These are phyloP conservation scores for Meda fulgida DNA, from an alignment of 2,797 vertebrate species.

Conservation along the genomic window DNA sequence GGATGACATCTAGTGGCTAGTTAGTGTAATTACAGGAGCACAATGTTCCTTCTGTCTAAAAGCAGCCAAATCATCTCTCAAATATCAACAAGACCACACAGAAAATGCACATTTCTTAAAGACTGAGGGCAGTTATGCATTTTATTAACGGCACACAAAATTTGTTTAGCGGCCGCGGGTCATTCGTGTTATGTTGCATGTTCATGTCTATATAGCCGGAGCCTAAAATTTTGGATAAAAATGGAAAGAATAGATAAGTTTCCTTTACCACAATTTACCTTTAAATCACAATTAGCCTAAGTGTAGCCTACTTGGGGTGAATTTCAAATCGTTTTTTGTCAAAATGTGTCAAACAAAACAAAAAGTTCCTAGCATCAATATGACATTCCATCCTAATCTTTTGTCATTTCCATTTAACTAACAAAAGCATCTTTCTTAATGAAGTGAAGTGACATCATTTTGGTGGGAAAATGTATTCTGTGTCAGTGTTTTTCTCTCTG, in stretches of 20 bases:
- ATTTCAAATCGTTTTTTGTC: background rate
- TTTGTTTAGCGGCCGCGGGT: too few species aligned
- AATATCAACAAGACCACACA: constrained; percentile 29
- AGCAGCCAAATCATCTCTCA: constrained; percentile 13
- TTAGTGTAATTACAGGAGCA: constrained; percentile 85
- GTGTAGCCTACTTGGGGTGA: background rate
- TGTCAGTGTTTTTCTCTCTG: too few species aligned
- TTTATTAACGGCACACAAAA: background rate
- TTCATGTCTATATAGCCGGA: background rate
- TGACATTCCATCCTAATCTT: background rate
- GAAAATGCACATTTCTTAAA: background rate
- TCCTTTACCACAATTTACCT: background rate
- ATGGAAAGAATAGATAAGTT: background rate
- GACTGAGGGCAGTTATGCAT: background rate
- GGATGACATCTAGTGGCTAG: constrained; percentile 31
- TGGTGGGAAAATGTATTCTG: constrained; percentile 2
- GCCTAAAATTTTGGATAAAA: background rate
- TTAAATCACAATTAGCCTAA: too few species aligned
- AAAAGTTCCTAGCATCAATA: background rate
- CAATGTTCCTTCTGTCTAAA: constrained; percentile 89
- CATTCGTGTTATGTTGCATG: background rate
- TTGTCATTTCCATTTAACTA: background rate
- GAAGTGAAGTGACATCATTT: background rate
- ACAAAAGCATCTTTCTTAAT: background rate
- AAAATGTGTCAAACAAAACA: background rate